Evolutionary conservation across 2,113 vertebrate species (phyloP), one percentile per base, ranked within the genome.

Genomic region (Thermophis baileyi): DNA sequence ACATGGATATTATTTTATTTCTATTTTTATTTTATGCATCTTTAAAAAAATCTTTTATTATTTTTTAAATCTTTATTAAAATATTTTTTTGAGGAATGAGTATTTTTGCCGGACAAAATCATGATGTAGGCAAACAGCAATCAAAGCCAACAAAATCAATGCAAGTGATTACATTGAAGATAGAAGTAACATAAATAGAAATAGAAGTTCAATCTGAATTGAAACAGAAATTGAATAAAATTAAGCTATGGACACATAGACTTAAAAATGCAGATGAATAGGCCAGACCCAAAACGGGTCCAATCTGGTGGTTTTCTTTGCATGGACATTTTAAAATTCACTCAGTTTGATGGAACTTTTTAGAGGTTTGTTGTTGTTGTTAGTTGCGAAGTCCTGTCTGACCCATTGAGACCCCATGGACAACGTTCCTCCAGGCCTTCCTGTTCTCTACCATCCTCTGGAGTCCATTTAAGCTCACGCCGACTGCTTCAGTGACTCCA

Each of bases 301-400:
- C 25, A 46, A 40, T 46, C 14, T 16, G 14, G n/a, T 35, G 63
- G n/a, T 12, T 35, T 87, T 94, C 93, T 92, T 91, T 90, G 51
- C 60, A 81, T 18, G 89, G 57, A 57, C 16, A 51, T 94, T 95
- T 97, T 95, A 95, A 96, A 95, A 91, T 93, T 89, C 89, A 47
- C 50, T 85, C 95, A 96, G 92, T 94, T 90, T 94, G 95, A 86
- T 91, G 96, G 95, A 96, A 95, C 91, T 90, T 93, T 96, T 22
- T 97, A 11, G 5, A 74, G 25, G 10, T 81, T n/a, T n/a, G n/a
- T n/a, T n/a, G n/a, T n/a, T n/a, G n/a, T n/a, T n/a, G n/a, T n/a
- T n/a, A n/a, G n/a, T n/a, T n/a, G n/a, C n/a, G n/a, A n/a, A n/a
- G n/a, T n/a, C n/a, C n/a, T n/a, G n/a, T n/a, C n/a, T n/a, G n/a